Conservation (phyloP, 2,888 invertebrate genomes). For the Morinoia aosen region DNA sequence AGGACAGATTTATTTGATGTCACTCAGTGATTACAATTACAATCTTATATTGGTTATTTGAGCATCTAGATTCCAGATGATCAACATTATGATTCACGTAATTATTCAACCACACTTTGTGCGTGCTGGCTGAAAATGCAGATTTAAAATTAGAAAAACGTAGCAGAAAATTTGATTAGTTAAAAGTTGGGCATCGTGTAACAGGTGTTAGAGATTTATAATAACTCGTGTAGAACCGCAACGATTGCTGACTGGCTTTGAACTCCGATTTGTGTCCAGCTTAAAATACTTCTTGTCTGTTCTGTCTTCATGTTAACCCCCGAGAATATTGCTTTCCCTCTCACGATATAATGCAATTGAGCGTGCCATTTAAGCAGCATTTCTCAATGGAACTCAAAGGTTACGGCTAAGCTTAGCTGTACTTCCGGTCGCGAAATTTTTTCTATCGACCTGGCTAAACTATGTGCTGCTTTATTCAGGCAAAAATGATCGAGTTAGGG, state of each 20-base stretch:
- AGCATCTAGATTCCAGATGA: background rate
- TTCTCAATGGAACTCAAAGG: background rate
- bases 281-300: background rate
- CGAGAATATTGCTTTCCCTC: background rate
- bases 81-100: background rate
- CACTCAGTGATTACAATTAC: background rate
- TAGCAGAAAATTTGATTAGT: background rate
- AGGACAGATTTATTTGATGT: background rate
- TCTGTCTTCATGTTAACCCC: background rate
- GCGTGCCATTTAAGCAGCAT: background rate
- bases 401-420: background rate
- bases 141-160: background rate
- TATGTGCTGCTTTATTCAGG: too few relatives aligned
- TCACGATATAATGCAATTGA: background rate
- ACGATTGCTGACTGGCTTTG: too few relatives aligned
- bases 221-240: background rate
- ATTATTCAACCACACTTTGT: background rate
- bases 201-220: background rate
- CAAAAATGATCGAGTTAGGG: too few relatives aligned
- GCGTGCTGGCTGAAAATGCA: background rate
- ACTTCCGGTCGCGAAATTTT: too few relatives aligned
- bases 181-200: background rate
- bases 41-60: background rate
- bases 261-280: too few relatives aligned
- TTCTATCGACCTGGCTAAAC: too few relatives aligned